A percentile compares a stretch with the other conserved stretches of the same genome.
Conservation (phyloP, 2,888 invertebrate species). For the Dynastes tityus region DNA sequence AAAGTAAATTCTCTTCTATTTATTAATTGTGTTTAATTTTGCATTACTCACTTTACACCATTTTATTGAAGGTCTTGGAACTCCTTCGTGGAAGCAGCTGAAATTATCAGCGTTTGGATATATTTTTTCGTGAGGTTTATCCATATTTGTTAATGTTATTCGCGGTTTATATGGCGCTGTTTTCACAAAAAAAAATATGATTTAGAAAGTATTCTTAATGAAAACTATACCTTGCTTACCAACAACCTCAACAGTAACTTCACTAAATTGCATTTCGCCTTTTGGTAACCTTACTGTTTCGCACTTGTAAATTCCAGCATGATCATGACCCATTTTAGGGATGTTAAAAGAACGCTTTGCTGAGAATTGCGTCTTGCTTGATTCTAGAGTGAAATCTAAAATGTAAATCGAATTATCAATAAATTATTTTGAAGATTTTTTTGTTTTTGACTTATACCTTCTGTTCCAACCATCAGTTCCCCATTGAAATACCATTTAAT, state of each 20-base stretch:
- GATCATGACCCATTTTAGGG: background rate
- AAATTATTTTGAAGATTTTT: no score
- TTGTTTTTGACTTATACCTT: no score
- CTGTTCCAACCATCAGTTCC: no score
- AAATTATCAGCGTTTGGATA: conserved; percentile 68
- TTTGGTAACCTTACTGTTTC: background rate
- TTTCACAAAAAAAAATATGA: conserved; percentile 49
- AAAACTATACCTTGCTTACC: no score
- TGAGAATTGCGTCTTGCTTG: no score
- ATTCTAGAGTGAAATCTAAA: no score
- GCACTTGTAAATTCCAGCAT: background rate
- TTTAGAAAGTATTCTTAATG: no score
- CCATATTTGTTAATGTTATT: conserved; percentile 71
- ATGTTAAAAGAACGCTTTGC: conserved; percentile 30
- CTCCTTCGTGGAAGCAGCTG: conserved; percentile 73
- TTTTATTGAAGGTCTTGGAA: conserved; percentile 77
- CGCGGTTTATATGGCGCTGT: conserved; percentile 70
- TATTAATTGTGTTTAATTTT: background rate
- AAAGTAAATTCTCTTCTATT: no score
- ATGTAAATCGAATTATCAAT: no score
- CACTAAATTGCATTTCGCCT: no score
- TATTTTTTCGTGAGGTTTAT: conserved; percentile 64
- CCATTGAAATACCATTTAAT: background rate
- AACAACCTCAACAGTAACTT: no score
- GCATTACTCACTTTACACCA: conserved; percentile 80